phyloP scores from a whole-genome alignment of 1,140 invertebrate species.

The Diorhabda carinulata region DNA sequence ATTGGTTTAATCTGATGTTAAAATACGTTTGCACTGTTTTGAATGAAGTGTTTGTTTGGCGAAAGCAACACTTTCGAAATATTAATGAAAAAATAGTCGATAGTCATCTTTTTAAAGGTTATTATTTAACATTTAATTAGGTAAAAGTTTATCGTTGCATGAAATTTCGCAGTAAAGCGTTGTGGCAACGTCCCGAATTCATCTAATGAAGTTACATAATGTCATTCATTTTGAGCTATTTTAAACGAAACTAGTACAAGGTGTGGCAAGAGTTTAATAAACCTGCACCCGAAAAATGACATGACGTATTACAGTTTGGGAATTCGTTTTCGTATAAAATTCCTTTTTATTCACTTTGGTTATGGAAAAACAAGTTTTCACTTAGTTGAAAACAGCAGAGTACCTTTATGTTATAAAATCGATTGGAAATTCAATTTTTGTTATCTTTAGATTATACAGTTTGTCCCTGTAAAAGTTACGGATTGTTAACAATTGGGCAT shows the following conservation, averaged over 20 bases:
- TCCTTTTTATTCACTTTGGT: too few relatives aligned
- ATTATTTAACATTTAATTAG: constrained; percentile 16
- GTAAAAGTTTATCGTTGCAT: constrained; percentile 14
- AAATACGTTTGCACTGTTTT: not conserved
- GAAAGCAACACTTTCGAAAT: too few relatives aligned
- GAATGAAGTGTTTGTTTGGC: too few relatives aligned
- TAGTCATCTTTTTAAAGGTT: constrained; percentile 7
- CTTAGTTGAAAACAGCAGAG: too few relatives aligned
- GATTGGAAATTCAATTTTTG: too few relatives aligned
- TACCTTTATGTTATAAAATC: too few relatives aligned
- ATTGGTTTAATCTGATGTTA: too few relatives aligned
- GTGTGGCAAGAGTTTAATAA: constrained; percentile 5
- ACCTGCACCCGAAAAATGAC: not conserved
- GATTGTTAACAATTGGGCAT: too few relatives aligned
- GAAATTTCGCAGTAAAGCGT: constrained; percentile 9
- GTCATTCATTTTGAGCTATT: constrained; percentile 15
- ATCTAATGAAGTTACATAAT: constrained; percentile 15
- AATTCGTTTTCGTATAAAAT: not conserved
- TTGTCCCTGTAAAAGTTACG: too few relatives aligned
- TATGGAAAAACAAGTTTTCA: too few relatives aligned
- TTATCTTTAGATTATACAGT: too few relatives aligned
- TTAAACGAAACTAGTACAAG: constrained; percentile 12
- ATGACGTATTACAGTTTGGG: not conserved
- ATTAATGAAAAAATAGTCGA: not conserved
- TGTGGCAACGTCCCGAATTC: constrained; percentile 9